These are phyloP conservation scores for Lepus townsendii DNA, from an alignment of 2,797 vertebrate species.

Conservation along the genomic window DNA sequence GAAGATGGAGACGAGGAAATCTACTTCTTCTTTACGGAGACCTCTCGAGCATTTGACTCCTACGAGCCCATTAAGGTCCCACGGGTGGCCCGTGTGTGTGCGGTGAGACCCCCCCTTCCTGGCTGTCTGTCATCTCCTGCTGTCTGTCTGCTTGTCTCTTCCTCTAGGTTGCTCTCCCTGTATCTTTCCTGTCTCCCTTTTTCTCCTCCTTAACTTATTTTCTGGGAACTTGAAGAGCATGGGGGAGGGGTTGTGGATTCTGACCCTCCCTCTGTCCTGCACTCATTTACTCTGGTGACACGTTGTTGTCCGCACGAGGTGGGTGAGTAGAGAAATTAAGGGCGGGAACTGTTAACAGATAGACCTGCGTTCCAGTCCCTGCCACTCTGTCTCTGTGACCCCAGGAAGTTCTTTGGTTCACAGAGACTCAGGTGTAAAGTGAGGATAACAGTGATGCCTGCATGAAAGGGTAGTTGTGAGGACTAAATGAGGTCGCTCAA, in stretches of 20 bases:
- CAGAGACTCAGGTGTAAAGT: not conserved
- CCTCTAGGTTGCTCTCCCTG: slow-evolving; percentile 27
- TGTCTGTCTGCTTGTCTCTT: not conserved
- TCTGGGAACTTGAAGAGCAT: not conserved
- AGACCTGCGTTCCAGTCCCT: not conserved
- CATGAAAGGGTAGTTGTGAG: not conserved
- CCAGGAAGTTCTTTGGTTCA: not conserved
- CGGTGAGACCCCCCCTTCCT: slow-evolving; percentile 86
- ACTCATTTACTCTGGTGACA: not conserved
- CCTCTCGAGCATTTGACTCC: slow-evolving; percentile 92
- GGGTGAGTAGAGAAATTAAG: not conserved
- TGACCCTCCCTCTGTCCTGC: not conserved
- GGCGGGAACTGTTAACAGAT: not conserved
- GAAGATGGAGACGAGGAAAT: slow-evolving; percentile 92
- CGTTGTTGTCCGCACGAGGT: not conserved
- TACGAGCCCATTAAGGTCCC: slow-evolving; percentile 93
- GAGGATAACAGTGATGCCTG: not conserved
- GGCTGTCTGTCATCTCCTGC: not conserved
- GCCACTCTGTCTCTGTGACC: not conserved
- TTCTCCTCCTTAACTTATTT: not conserved
- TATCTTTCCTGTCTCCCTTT: not conserved
- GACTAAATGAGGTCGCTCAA: not conserved
- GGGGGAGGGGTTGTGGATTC: not conserved
- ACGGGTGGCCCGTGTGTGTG: slow-evolving; percentile 94
- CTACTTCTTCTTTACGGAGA: slow-evolving; percentile 96